phyloP scores from a whole-genome alignment of 2,113 vertebrate genomes.

The Thryonomys swinderianus region DNA sequence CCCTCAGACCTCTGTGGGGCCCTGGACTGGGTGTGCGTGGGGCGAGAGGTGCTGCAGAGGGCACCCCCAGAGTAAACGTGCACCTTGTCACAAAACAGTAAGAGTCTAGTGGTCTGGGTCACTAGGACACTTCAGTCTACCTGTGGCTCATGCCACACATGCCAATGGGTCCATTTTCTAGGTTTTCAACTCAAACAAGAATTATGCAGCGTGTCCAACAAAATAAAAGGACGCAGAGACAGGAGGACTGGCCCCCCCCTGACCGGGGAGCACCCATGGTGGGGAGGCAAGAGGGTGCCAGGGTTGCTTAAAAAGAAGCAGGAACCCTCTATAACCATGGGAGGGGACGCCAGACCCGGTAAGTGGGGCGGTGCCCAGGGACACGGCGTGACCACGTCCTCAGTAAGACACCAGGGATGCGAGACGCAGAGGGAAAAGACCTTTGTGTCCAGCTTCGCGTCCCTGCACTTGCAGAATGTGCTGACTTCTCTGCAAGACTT shows the following conservation, averaged over 20 bases:
- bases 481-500: background rate
- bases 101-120: slow-evolving; percentile 75
- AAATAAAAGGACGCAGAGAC: background rate
- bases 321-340: slow-evolving; percentile 22
- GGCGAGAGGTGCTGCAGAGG: slow-evolving; percentile 20
- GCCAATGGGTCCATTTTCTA: slow-evolving; percentile 59
- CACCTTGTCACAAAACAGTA: slow-evolving; percentile 7
- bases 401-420: slow-evolving; percentile 88
- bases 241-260: slow-evolving; percentile 36
- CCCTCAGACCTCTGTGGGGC: background rate
- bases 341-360: slow-evolving; percentile 66
- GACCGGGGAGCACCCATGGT: slow-evolving; percentile 61
- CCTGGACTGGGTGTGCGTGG: rapidly evolving
- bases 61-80: background rate
- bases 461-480: slow-evolving; percentile 73
- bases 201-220: slow-evolving; percentile 33
- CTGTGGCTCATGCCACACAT: slow-evolving; percentile 69
- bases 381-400: slow-evolving; percentile 61
- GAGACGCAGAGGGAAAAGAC: slow-evolving; percentile 83
- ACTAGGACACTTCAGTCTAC: slow-evolving; percentile 67
- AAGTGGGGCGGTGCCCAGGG: background rate
- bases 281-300: background rate
- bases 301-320: background rate
- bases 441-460: background rate
- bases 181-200: slow-evolving; percentile 57